Evolutionary conservation across 2,888 invertebrate species (phyloP), one percentile per base, ranked within the genome.

Genomic region (Xestia sexstrigata): DNA sequence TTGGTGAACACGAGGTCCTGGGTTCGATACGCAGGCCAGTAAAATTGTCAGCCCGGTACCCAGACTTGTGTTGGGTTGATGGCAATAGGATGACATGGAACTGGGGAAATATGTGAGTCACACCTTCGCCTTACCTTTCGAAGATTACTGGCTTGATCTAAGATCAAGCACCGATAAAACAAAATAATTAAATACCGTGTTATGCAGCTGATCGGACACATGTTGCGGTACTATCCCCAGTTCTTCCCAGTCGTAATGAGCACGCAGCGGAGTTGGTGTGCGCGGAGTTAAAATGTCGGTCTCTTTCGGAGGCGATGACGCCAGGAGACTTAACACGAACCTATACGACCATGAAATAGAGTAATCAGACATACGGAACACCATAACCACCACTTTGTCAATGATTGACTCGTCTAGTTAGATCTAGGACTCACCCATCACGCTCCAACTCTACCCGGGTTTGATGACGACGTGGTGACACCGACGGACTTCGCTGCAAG

Each of bases 131-230:
- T 42, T 42, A 42, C 42, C 42, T 42, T 42, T 9, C 42, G 42
- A 42, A 42, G 42, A 42, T 11, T 42, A 42, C 42, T 42, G 9
- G 11, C 42, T 42, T 11, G 42, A 42, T 9, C 9, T 9, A 9
- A 39, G 39, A 39, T 39, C 42, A 42, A 9, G 42, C 3, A 35
- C 4, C 9, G 20, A 20, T 62, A 35, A 62, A 62, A 20, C 20
- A 35, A 62, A 62, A 35, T 20, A 35, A 20, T 58, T 49, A 9
- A 35, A 92, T 94, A 98, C 98, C 97, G 97, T 98, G 83, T 98
- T 98, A 88, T 98, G 97, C 68, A 98, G 95, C 90, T 98, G 97
- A 85, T 97, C 97, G 35, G 97, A 92, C 9, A 97, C 97, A 78
- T 97, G 97, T 78, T 96, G 95, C 70, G 97, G 97, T 23, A 98